Percentiles rank a stretch among this genome's conserved stretches.
phyloP scores from a whole-genome alignment of 2,113 vertebrate genomes.

The Myrmophylax atrothorax region DNA sequence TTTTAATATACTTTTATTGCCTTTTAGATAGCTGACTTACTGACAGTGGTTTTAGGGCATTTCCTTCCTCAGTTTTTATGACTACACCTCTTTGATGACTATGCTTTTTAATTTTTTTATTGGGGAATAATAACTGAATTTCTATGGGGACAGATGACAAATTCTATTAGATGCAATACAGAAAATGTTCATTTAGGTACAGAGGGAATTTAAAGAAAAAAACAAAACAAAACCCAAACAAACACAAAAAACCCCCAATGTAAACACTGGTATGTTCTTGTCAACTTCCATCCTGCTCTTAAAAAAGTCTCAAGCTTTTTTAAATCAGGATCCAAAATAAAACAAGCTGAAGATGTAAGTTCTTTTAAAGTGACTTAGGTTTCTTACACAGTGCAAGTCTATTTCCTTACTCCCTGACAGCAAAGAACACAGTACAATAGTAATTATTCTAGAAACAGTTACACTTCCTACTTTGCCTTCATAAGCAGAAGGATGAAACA shows the following conservation, averaged over 20 bases:
- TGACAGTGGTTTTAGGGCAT: background rate
- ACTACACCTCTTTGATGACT: background rate
- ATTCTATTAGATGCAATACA: background rate
- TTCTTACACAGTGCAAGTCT: background rate
- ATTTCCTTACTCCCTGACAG: background rate
- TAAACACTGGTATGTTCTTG: background rate
- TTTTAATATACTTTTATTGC: constrained; percentile 43
- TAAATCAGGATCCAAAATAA: background rate
- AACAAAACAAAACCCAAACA: background rate
- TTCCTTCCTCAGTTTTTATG: constrained; percentile 28
- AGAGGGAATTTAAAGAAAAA: background rate
- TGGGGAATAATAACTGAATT: background rate
- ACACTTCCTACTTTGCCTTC: background rate
- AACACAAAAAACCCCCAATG: rapidly evolving
- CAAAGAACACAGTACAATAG: background rate
- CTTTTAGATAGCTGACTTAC: constrained; percentile 19
- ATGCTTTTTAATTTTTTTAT: constrained; percentile 23
- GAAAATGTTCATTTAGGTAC: background rate
- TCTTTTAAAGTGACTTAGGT: background rate
- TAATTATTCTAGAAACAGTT: background rate
- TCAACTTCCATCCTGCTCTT: background rate
- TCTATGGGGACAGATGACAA: background rate
- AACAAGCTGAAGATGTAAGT: background rate
- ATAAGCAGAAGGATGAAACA: background rate
- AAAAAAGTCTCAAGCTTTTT: background rate